Evolutionary conservation across 2,888 invertebrate species (phyloP), one percentile per base, ranked within the genome.

Genomic region (Apodemia mormo): DNA sequence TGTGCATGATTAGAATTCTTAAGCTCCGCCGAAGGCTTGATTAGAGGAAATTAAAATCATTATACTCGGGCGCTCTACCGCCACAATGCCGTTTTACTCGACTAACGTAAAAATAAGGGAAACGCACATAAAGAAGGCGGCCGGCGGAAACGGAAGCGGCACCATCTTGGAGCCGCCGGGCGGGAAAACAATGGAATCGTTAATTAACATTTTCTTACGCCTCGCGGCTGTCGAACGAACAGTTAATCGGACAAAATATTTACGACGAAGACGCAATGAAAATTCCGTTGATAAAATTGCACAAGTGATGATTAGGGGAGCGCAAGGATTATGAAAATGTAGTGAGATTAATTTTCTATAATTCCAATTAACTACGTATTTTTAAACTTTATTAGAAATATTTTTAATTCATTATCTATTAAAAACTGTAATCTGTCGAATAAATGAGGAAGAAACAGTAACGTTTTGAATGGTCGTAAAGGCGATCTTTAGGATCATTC

Each of bases 121-220:
- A 90, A 87, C 89, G 89, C 87, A 90, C 91, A 91, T 92, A 92
- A 92, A 92, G 93, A 92, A 89, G 85, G 83, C 87, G 89, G 86
- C 88, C 87, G 86, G 84, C 91, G 92, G 92, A 92, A 90, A 87
- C 92, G 93, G 93, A 93, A 92, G 90, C 92, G 92, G 90, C 92
- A 93, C 93, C 94, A 91, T 92, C 93, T 93, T 93, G 94, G 92
- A 88, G 91, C 93, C 94, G 94, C 92, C 94, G 94, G 93, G 94
- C 94, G 93, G 91, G 90, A 93, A 95, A 95, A 95, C 95, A 95
- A 95, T 95, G 94, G 95, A 93, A 94, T 95, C 95, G 95, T 95
- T 96, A 95, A 96, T 96, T 96, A 95, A 95, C 95, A 95, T 95
- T 95, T 95, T 95, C 95, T 95, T 95, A 94, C 93, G 93, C 94